Base-by-base conservation (phyloP, 2,113 vertebrate genomes). In the Nothocercus julius region DNA sequence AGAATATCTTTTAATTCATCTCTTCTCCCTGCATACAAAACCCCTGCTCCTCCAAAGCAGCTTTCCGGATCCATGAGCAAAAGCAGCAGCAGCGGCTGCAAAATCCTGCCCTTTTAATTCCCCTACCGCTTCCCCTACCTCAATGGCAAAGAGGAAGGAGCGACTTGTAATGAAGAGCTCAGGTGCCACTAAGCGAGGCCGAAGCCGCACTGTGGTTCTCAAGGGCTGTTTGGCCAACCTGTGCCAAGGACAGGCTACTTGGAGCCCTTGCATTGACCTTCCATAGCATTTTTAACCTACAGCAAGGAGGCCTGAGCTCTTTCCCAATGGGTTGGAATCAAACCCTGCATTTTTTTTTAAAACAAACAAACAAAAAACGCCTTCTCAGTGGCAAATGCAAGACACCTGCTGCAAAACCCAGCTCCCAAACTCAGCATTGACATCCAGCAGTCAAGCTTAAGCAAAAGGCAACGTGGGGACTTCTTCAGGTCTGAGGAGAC, bases 161-260 rank as follows among this genome's bases (percentile, higher is more conserved):
- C 79, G 84, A 83, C 79, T 82, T 85, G 66, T 82, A 87, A 84
- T 64, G 56, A 61, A 83, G 68, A 94, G 87, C 75, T 88, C 25
- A 68, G 73, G 76, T 87, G 68, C 70, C 44, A 86, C 49, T 42
- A 79, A 90, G 81, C 6, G 44, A 92, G 87, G 87, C 5, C 49
- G 45, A 68, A 91, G 76, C 21, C 13, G 56, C 12, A n/a, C 42
- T 2, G 28, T 28, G 0, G n/a, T 68, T 87, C 4, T 84, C 47
- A 96, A 96, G 88, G 73, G 64, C 82, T 73, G 64, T 91, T 95
- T 78, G 91, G 61, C 56, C 73, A 76, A 81, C 64, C 93, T 76
- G 94, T 88, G 92, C 90, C 85, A 93, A 96, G 90, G 87, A 92
- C 80, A 86, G 82, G 80, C 54, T 85, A 79, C 68, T 67, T 93